These are phyloP conservation scores for Melinopterus prodromus DNA, from an alignment of 2,888 invertebrate genomes.

Conservation along the genomic window DNA sequence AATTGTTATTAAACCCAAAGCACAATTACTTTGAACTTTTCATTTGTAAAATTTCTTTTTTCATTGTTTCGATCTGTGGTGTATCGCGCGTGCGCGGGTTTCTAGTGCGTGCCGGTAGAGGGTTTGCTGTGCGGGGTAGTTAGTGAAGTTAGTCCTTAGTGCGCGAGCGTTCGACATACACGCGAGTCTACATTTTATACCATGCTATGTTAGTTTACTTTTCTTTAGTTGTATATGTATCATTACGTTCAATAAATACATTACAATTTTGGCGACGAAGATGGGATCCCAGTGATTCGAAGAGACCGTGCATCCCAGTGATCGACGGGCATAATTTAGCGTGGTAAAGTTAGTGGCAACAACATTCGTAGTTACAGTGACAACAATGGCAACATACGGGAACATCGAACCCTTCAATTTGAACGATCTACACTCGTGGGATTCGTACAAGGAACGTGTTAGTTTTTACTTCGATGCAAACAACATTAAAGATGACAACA, in stretches of 20 bases:
- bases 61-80: no score
- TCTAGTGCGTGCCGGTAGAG: neutral
- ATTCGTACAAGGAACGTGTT: conserved; percentile 7
- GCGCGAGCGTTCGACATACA: neutral
- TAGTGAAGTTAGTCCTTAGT: neutral
- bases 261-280: neutral
- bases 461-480: neutral
- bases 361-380: neutral
- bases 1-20: no score
- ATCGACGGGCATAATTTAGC: neutral
- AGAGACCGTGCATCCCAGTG: neutral
- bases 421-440: neutral
- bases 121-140: neutral
- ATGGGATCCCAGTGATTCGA: conserved; percentile 4
- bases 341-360: neutral
- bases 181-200: neutral
- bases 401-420: neutral
- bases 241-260: conserved; percentile 4
- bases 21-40: no score
- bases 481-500: neutral
- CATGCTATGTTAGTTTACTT: neutral
- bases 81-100: neutral
- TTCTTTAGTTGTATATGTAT: neutral
- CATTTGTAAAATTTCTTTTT: no score
- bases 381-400: neutral